A percentile compares a stretch with the other conserved stretches of the same genome.
Conservation (phyloP, 1,140 invertebrate species). For the Bombus sylvicola region DNA sequence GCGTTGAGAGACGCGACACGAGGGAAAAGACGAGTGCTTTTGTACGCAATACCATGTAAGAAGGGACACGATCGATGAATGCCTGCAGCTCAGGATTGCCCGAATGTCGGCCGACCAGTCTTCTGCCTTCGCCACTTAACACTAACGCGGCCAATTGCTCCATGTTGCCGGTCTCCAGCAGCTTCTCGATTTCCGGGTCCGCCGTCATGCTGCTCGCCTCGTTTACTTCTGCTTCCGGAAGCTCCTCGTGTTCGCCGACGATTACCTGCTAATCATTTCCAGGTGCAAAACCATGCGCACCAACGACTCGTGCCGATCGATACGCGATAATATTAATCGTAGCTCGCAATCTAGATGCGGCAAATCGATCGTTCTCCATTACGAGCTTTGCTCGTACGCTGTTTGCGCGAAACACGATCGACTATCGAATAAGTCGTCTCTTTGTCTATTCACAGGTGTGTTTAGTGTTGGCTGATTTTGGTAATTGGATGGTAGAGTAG, state of each 20-base stretch:
- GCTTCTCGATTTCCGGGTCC: constrained; percentile 84
- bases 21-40: background rate
- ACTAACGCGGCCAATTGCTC: constrained; percentile 94
- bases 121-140: constrained; percentile 92
- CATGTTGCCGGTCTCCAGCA: constrained; percentile 91
- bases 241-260: constrained; percentile 71
- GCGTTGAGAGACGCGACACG: too few relatives aligned
- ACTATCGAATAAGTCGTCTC: background rate
- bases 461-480: background rate
- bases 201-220: constrained; percentile 70
- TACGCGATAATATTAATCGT: constrained; percentile 70
- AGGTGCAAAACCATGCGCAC: constrained; percentile 69
- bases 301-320: constrained; percentile 66
- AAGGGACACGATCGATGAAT: constrained; percentile 94
- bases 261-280: constrained; percentile 72
- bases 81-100: constrained; percentile 92
- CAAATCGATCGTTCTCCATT: constrained; percentile 66
- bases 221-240: constrained; percentile 71
- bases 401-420: background rate
- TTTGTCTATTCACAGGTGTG: background rate
- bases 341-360: constrained; percentile 59
- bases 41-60: constrained; percentile 89
- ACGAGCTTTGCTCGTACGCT: background rate
- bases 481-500: background rate
- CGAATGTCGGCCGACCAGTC: constrained; percentile 89